Evolutionary conservation across 2,113 vertebrate genomes (phyloP), one percentile per base, ranked within the genome.

Genomic region (Ardeotis arabs): DNA sequence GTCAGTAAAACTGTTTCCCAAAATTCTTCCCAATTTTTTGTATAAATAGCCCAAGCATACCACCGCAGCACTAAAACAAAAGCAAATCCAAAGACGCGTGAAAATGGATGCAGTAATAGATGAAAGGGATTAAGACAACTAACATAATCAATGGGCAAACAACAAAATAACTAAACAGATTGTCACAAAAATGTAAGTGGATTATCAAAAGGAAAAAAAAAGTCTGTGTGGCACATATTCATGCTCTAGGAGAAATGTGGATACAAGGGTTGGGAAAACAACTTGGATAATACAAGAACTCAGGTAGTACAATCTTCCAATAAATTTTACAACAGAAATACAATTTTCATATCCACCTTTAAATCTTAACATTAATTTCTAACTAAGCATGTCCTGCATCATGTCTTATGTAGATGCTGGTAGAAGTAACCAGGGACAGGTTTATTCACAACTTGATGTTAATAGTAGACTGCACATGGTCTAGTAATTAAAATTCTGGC

Each of bases 21-120:
- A 98, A 91, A 99, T 97, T 97, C 99, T 98, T 74, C 99, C 99
- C 87, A 99, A 98, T 92, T 99, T 99, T 98, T 99, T 99, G 87
- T 99, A 99, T 93, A 99, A 97, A 93, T 98, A 97, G 33, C 99
- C 99, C 90, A 99, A 98, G 96, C 99, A 99, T 56, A 99, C 98
- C 66, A 99, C 98, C 81, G 99, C 99, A 72, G 99, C 99, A 96
- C 99, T 99, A 97, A 95, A 98, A 97, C 96, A 97, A 98, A 97
- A 95, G 93, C 96, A 95, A 93, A 96, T 73, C 96, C 96, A 97
- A 95, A 96, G 94, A 96, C 2, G 53, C 22, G 12, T 92, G 95
- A 96, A 96, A 94, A 96, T 92, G 89, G 80, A 79, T 93, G 41
- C 64, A 95, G 84, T 74, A 91, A 94, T 33, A 64, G 80, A 88